Percentiles rank a stretch among this genome's conserved stretches.
Conservation (phyloP, 2,797 vertebrate species). For the Helicolenus hilgendorfi region DNA sequence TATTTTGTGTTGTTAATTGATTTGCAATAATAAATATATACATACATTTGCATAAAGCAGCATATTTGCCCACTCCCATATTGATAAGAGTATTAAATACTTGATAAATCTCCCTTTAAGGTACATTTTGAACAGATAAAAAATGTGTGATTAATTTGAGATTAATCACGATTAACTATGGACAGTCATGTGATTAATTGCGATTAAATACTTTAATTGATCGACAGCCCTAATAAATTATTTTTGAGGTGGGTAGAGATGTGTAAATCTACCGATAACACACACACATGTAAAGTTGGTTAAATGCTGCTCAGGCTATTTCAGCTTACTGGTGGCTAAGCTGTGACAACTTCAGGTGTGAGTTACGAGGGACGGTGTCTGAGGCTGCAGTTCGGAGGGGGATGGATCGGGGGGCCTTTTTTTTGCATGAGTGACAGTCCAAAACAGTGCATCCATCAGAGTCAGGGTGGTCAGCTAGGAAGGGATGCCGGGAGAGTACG, state of each 20-base stretch:
- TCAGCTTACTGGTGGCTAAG: conserved; percentile 11
- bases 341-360: conserved; percentile 45
- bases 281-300: not conserved
- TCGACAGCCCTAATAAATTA: not conserved
- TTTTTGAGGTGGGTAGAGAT: not conserved
- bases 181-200: too few relatives aligned
- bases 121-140: too few relatives aligned
- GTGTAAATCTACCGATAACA: not conserved
- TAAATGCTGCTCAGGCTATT: conserved; percentile 16
- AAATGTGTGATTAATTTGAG: too few relatives aligned
- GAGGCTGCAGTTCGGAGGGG: conserved; percentile 53
- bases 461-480: conserved; percentile 84
- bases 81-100: too few relatives aligned
- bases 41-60: too few relatives aligned
- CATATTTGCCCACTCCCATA: too few relatives aligned
- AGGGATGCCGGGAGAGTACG: conserved; percentile 60
- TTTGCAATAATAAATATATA: not conserved
- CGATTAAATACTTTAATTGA: too few relatives aligned
- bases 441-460: conserved; percentile 87
- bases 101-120: too few relatives aligned
- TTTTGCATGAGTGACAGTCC: conserved; percentile 84
- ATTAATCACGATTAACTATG: too few relatives aligned
- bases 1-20: not conserved
- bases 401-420: conserved; percentile 61
- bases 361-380: conserved; percentile 74